Evolutionary conservation across 2,797 vertebrate genomes (phyloP).

Genomic region (Perodicticus potto): DNA sequence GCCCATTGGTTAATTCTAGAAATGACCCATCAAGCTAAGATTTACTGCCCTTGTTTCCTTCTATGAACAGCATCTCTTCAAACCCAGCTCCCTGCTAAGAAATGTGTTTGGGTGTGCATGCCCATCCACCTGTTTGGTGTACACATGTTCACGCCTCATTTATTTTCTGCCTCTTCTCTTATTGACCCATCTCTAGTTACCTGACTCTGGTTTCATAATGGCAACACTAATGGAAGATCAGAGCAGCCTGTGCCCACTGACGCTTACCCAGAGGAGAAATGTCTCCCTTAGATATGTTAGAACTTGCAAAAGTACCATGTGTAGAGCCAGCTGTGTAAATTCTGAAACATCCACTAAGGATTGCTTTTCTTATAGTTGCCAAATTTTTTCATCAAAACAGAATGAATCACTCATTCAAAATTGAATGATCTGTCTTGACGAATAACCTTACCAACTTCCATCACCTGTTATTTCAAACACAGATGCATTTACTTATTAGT

Average conservation of each 20-base stretch:
- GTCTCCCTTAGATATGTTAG: not conserved
- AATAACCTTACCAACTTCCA: not conserved
- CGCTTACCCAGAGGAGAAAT: not conserved
- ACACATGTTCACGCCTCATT: not conserved
- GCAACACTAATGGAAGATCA: not conserved
- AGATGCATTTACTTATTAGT: not conserved
- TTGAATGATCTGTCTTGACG: not conserved
- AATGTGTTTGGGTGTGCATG: not conserved
- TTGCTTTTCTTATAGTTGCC: not conserved
- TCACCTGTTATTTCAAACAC: not conserved
- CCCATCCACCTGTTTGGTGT: not conserved
- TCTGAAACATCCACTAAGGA: not conserved
- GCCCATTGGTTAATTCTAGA: not conserved
- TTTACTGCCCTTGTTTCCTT: too few relatives aligned
- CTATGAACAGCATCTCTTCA: not conserved
- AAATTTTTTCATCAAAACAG: not conserved
- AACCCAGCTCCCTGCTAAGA: not conserved
- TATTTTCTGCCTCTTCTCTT: not conserved
- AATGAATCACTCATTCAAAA: not conserved
- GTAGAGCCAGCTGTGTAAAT: not conserved
- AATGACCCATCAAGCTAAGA: not conserved
- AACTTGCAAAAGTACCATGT: not conserved
- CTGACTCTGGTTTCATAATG: not conserved
- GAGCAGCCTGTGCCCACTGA: not conserved
- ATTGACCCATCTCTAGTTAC: not conserved